Evolutionary conservation across 2,113 vertebrate species (phyloP).

Genomic region (Aphyosemion australe): DNA sequence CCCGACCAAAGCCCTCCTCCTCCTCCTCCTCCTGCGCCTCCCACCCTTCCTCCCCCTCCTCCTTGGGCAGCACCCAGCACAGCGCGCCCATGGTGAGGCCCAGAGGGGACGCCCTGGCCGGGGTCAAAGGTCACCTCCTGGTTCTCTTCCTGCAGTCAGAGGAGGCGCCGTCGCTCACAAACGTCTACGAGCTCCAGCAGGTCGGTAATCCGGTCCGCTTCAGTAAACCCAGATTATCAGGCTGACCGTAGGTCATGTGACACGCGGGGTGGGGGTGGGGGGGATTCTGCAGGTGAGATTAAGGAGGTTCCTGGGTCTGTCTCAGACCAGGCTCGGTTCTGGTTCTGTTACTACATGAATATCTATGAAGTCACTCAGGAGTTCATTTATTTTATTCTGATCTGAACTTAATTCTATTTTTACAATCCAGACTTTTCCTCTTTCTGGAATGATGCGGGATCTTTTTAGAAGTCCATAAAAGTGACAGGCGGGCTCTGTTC

Average conservation of each 20-base stretch:
- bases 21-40: conserved; percentile 31
- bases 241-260: conserved; percentile 42
- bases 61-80: conserved; percentile 66
- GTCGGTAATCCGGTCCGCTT: conserved; percentile 32
- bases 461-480: too few relatives aligned
- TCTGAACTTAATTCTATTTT: too few relatives aligned
- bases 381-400: too few relatives aligned
- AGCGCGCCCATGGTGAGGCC: conserved; percentile 47
- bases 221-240: conserved; percentile 55
- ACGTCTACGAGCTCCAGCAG: conserved; percentile 5
- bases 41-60: conserved; percentile 54
- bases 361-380: too few relatives aligned
- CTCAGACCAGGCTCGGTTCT: too few relatives aligned
- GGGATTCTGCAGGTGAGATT: conserved; percentile 29
- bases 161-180: conserved; percentile 2
- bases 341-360: too few relatives aligned
- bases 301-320: neutral
- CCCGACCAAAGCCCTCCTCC: conserved; percentile 37
- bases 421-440: too few relatives aligned
- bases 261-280: conserved; percentile 27
- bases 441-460: too few relatives aligned
- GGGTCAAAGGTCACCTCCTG: conserved; percentile 36
- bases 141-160: neutral
- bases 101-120: neutral
- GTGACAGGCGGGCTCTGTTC: too few relatives aligned